These are phyloP conservation scores for Cervus canadensis DNA, from an alignment of 2,113 vertebrate species.

Conservation along the genomic window DNA sequence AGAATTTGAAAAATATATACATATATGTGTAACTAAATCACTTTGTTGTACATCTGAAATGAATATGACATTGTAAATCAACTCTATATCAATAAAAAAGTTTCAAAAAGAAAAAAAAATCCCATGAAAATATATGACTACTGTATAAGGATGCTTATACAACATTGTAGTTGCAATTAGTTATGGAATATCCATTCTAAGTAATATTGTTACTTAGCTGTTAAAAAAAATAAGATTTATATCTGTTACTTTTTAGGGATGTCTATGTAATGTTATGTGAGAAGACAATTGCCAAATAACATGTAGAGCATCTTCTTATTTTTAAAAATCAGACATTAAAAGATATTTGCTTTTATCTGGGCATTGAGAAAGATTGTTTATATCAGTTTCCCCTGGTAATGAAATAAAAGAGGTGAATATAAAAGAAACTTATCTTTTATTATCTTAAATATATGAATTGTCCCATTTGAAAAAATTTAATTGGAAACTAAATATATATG, in stretches of 20 bases:
- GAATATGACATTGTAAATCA: not conserved
- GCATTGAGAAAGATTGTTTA: not conserved
- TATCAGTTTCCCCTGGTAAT: not conserved
- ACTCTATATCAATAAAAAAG: not conserved
- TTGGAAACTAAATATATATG: not conserved
- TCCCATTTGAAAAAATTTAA: not conserved
- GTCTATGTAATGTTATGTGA: not conserved
- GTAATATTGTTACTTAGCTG: not conserved
- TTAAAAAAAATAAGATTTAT: slow-evolving; percentile 29
- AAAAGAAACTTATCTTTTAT: not conserved
- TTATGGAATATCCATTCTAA: not conserved
- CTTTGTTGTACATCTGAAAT: not conserved
- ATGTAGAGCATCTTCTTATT: not conserved
- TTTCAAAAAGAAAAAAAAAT: not conserved
- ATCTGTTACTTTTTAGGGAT: not conserved
- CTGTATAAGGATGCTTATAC: not conserved
- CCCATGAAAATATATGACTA: not conserved
- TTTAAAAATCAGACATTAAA: not conserved
- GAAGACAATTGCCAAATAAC: not conserved
- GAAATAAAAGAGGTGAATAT: not conserved
- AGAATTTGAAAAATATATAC: not conserved
- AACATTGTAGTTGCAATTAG: not conserved
- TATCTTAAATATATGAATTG: not conserved
- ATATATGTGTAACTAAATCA: not conserved
- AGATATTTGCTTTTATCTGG: not conserved